phyloP scores from a whole-genome alignment of 2,888 invertebrate genomes.

The Agonopterix heracliana region DNA sequence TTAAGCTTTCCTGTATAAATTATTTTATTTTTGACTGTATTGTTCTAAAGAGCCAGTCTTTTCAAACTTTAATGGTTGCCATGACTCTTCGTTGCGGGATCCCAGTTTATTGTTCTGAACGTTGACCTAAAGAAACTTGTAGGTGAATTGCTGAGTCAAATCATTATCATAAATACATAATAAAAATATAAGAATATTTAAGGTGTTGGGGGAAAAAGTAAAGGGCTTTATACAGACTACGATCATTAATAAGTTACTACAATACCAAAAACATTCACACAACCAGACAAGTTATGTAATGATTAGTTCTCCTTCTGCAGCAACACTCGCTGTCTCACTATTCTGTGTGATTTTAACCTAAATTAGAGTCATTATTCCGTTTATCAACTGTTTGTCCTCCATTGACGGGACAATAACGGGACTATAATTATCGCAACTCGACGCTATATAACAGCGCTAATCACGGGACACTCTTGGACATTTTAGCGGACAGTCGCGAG shows the following conservation, averaged over 20 bases:
- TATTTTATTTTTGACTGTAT: conserved; percentile 72
- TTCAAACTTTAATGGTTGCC: conserved; percentile 63
- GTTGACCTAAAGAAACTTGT: conserved; percentile 19
- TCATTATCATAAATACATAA: no score
- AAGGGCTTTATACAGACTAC: no score
- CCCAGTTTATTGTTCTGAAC: conserved; percentile 49
- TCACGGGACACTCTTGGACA: conserved; percentile 27
- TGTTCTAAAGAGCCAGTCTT: conserved; percentile 66
- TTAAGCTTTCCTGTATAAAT: conserved; percentile 75
- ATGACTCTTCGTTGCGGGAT: conserved; percentile 37
- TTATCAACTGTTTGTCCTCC: no score
- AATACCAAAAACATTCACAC: no score
- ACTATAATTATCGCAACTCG: conserved; percentile 10
- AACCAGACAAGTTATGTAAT: no score
- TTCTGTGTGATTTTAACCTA: no score
- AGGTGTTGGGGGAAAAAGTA: no score
- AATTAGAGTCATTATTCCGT: no score
- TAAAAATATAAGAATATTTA: no score
- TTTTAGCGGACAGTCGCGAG: conserved; percentile 27
- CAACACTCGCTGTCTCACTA: no score
- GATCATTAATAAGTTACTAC: no score
- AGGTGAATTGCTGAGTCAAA: background rate
- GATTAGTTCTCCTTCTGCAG: no score
- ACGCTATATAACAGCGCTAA: conserved; percentile 40
- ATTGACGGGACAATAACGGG: background rate